phyloP scores from a whole-genome alignment of 2,888 invertebrate genomes.

The Epiblema foenella region DNA sequence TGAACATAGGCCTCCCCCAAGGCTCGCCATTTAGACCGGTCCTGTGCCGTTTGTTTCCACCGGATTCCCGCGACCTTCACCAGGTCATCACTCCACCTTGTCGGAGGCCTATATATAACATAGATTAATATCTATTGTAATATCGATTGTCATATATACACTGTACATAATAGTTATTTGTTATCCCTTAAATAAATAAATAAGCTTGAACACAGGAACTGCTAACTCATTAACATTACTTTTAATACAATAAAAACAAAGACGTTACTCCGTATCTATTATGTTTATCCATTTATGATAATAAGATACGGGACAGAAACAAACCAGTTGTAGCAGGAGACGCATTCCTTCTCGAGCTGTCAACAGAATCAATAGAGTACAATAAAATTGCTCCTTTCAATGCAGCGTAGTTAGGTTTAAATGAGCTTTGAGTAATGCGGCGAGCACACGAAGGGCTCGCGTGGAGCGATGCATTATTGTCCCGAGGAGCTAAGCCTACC shows the following conservation, averaged over 20 bases:
- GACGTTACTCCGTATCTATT: slow-evolving; percentile 39
- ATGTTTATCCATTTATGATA: slow-evolving; percentile 58
- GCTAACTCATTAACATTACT: slow-evolving; percentile 19
- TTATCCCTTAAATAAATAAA: too few relatives aligned
- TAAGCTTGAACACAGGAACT: slow-evolving; percentile 14
- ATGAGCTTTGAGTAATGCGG: slow-evolving; percentile 83
- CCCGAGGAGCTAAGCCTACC: slow-evolving; percentile 49
- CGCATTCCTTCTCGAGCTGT: slow-evolving; percentile 68
- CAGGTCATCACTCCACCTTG: too few relatives aligned
- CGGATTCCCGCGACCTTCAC: too few relatives aligned
- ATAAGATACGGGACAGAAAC: slow-evolving; percentile 68
- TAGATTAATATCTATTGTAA: too few relatives aligned
- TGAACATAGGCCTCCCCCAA: too few relatives aligned
- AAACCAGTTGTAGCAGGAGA: slow-evolving; percentile 66
- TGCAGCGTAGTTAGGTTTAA: slow-evolving; percentile 80
- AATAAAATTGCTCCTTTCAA: slow-evolving; percentile 81
- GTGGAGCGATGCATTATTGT: slow-evolving; percentile 71
- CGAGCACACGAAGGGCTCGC: slow-evolving; percentile 75
- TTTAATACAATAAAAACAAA: slow-evolving; percentile 38
- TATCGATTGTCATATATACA: too few relatives aligned
- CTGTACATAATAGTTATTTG: background rate
- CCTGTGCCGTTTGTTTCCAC: too few relatives aligned
- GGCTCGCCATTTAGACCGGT: too few relatives aligned
- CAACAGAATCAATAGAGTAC: slow-evolving; percentile 81
- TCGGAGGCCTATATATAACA: too few relatives aligned